phyloP scores from a whole-genome alignment of 2,113 vertebrate species.

The Lycaon pictus region DNA sequence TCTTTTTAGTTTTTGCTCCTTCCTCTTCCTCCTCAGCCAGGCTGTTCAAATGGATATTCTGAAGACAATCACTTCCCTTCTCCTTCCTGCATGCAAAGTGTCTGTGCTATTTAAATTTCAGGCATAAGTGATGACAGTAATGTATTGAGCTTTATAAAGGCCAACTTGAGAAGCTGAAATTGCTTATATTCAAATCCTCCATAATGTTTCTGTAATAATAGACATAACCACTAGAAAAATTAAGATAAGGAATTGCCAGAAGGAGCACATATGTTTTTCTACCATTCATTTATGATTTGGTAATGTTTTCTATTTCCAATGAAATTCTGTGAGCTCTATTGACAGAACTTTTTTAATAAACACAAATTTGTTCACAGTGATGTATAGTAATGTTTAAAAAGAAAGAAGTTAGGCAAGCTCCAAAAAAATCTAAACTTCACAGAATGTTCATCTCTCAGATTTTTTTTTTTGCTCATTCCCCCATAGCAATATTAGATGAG shows the following conservation, averaged over 20 bases:
- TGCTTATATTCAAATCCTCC: background rate
- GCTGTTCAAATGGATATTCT: slow-evolving; percentile 16
- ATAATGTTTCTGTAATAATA: background rate
- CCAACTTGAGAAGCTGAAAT: background rate
- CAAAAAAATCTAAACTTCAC: background rate
- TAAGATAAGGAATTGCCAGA: background rate
- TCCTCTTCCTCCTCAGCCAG: background rate
- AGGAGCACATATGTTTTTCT: background rate
- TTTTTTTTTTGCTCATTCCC: background rate
- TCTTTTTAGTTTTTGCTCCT: background rate
- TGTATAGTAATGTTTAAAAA: background rate
- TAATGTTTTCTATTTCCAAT: background rate
- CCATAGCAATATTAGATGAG: background rate
- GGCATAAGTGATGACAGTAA: background rate
- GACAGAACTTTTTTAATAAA: background rate
- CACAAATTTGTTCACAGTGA: background rate
- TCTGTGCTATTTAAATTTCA: background rate
- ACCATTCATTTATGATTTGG: background rate
- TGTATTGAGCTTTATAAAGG: background rate
- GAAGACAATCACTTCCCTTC: background rate
- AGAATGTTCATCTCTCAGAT: background rate
- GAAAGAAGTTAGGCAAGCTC: background rate
- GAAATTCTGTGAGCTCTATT: background rate
- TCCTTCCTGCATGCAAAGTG: background rate
- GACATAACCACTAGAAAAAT: background rate